These are phyloP conservation scores for Muscicapa adusta DNA, from an alignment of 2,113 vertebrate species.

Conservation along the genomic window DNA sequence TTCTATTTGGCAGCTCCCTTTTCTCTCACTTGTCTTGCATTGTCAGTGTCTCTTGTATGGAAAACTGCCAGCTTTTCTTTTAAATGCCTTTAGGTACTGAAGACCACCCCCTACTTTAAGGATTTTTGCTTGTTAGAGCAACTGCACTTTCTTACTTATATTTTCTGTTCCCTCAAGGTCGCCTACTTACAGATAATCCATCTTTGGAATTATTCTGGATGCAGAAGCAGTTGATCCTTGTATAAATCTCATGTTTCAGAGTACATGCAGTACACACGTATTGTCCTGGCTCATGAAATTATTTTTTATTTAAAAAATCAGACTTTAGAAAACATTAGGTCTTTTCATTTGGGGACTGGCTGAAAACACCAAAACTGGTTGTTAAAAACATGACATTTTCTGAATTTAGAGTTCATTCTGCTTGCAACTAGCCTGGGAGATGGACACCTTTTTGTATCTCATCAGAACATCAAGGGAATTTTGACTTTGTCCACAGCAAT, in stretches of 20 bases:
- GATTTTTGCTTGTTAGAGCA: constrained; percentile 9
- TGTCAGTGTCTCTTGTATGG: background rate
- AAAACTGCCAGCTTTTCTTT: constrained; percentile 24
- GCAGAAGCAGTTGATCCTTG: constrained; percentile 47
- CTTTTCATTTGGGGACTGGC: background rate
- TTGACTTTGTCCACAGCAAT: background rate
- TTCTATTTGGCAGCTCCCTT: background rate
- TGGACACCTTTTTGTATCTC: background rate
- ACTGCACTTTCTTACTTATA: constrained; percentile 18
- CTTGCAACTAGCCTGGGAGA: background rate
- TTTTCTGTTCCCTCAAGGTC: constrained; percentile 53
- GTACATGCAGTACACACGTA: background rate
- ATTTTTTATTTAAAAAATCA: background rate
- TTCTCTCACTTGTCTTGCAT: background rate
- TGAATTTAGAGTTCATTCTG: background rate
- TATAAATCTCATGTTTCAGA: constrained; percentile 54
- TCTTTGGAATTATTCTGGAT: constrained; percentile 54
- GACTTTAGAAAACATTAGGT: background rate
- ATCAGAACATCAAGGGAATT: background rate
- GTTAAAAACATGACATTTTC: background rate
- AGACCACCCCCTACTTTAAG: constrained; percentile 30
- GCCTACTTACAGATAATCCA: constrained; percentile 33
- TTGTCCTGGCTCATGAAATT: background rate
- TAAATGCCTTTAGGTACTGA: constrained; percentile 5
- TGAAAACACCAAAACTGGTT: background rate